Evolutionary conservation across 2,888 invertebrate species (phyloP).

Genomic region (Mythimna albipuncta): DNA sequence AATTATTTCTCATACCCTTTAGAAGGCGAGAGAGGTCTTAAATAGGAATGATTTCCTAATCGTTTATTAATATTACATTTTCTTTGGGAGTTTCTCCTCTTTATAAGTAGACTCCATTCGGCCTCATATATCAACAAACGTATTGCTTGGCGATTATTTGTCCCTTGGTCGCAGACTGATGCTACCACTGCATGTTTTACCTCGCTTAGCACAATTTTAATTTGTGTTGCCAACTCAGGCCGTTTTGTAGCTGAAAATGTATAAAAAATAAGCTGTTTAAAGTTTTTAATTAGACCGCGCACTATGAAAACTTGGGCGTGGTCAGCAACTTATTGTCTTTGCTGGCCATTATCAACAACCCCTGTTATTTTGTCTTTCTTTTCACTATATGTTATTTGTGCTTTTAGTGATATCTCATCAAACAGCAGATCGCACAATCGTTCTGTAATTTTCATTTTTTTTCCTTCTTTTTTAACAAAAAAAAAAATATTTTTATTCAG

Average conservation of each 20-base stretch:
- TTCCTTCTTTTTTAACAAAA: too few species aligned
- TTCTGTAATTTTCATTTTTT: too few species aligned
- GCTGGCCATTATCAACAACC: neutral
- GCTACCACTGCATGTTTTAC: conserved; percentile 14
- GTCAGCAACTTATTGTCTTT: conserved; percentile 13
- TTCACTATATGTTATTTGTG: neutral
- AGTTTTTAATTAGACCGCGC: neutral
- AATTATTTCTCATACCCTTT: neutral
- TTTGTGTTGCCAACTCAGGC: conserved; percentile 5
- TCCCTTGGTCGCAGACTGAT: conserved; percentile 11
- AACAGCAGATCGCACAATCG: too few species aligned
- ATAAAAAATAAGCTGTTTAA: too few species aligned
- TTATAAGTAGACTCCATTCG: conserved; percentile 2
- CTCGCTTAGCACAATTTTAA: neutral
- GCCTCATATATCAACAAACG: neutral
- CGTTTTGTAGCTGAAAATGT: neutral
- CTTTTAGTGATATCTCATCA: neutral
- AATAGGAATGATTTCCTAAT: too few species aligned
- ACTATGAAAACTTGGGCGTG: conserved; percentile 6
- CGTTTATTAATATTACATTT: neutral
- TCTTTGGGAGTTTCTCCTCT: neutral
- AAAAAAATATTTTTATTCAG: too few species aligned
- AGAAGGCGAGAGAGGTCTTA: too few species aligned
- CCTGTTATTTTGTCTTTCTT: conserved; percentile 2
- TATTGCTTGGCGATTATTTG: conserved; percentile 12